phyloP scores from a whole-genome alignment of 2,113 vertebrate genomes.

The Cololabis saira region DNA sequence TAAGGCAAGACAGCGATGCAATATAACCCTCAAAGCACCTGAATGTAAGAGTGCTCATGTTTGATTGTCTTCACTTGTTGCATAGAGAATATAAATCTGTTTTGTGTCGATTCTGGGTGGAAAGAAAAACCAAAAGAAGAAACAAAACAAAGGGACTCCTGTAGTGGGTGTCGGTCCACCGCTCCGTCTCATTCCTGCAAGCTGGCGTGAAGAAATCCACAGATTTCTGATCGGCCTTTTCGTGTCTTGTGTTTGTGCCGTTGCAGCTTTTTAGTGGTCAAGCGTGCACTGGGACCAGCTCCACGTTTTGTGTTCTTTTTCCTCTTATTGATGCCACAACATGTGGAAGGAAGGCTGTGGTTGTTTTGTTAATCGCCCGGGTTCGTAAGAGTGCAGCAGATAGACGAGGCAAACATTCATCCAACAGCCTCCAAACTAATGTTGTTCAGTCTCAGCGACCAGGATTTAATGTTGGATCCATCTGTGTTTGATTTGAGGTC shows the following conservation, averaged over 20 bases:
- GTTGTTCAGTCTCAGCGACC: too few species aligned
- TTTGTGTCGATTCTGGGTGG: conserved; percentile 16
- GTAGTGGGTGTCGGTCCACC: too few species aligned
- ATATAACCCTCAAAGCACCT: conserved; percentile 61
- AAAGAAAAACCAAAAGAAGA: conserved; percentile 32
- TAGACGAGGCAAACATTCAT: too few species aligned
- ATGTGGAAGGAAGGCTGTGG: too few species aligned
- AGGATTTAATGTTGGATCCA: too few species aligned
- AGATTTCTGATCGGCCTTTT: conserved; percentile 62
- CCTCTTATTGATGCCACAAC: too few species aligned
- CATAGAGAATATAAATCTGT: background rate
- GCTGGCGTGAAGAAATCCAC: conserved; percentile 62
- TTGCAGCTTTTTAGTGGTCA: background rate
- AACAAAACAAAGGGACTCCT: conserved; percentile 16
- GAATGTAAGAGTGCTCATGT: conserved; percentile 57
- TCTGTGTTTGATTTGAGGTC: too few species aligned
- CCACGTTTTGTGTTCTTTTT: too few species aligned
- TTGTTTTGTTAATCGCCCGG: too few species aligned
- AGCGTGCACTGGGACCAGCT: too few species aligned
- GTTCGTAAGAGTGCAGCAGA: too few species aligned
- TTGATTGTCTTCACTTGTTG: conserved; percentile 32
- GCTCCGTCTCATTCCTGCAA: conserved; percentile 13
- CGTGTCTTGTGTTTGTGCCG: conserved; percentile 37
- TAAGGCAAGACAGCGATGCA: conserved; percentile 44
- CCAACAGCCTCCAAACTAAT: too few species aligned